Conservation (phyloP, 92 coral and sea anemone genomes). For the Epizoanthus ramosus region DNA sequence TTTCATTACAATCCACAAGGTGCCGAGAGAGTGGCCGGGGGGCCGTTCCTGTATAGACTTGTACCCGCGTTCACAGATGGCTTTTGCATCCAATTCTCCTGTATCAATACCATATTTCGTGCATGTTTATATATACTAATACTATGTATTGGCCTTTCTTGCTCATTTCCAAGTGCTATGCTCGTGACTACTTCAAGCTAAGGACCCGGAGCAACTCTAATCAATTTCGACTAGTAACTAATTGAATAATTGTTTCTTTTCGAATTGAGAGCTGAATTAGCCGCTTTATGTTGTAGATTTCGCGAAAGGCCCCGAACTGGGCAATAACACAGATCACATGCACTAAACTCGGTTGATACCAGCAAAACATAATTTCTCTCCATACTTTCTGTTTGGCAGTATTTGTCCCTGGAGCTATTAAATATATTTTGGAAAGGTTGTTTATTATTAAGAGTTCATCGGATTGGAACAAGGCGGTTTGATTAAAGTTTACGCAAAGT, state of each 20-base stretch:
- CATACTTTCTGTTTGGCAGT: too few relatives aligned
- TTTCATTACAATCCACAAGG: conserved; percentile 5
- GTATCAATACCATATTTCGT: neutral
- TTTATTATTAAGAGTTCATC: too few relatives aligned
- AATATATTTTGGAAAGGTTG: too few relatives aligned
- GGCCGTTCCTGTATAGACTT: neutral
- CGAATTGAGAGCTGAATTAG: conserved; percentile 17
- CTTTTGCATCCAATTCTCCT: neutral
- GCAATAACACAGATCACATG: neutral
- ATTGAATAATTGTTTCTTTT: conserved; percentile 29
- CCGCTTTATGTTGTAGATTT: conserved; percentile 1
- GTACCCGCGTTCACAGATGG: neutral
- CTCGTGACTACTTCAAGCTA: conserved; percentile 18
- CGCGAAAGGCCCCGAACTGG: neutral
- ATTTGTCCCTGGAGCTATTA: too few relatives aligned
- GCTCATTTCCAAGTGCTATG: neutral
- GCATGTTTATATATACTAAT: neutral
- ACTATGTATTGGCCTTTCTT: neutral
- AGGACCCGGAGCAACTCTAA: conserved; percentile 10
- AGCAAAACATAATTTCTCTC: neutral
- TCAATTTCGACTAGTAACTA: conserved; percentile 18
- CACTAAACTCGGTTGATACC: neutral
- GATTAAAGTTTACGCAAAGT: too few relatives aligned
- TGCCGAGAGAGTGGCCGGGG: neutral
- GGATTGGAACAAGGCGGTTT: too few relatives aligned